Conservation (phyloP, 2,113 vertebrate species). For the Origma solitaria region DNA sequence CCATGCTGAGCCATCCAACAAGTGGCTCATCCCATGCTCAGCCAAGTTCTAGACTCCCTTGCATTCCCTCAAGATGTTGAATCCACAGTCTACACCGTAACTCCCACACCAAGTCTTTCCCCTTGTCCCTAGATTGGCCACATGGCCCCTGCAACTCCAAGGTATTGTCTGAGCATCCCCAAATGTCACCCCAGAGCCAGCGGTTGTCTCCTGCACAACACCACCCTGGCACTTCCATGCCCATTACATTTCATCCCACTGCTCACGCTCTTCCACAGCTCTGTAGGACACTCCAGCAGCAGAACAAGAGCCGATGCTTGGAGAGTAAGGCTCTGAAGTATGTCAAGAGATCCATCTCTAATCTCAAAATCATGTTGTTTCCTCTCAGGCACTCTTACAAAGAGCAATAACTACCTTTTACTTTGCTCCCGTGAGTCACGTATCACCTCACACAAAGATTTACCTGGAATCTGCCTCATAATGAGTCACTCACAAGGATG, state of each 20-base stretch:
- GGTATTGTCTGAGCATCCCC: not conserved
- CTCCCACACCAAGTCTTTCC: not conserved
- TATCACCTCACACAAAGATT: constrained; percentile 12
- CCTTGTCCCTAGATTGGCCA: rapidly evolving
- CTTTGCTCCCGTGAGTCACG: constrained; percentile 23
- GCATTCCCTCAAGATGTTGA: not conserved
- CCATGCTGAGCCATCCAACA: rapidly evolving
- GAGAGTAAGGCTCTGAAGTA: not conserved
- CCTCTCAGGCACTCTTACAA: not conserved
- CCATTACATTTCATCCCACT: not conserved
- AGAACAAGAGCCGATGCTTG: not conserved
- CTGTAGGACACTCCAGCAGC: not conserved
- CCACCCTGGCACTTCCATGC: not conserved
- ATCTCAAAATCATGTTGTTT: not conserved
- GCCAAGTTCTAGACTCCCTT: not conserved
- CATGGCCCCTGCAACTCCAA: rapidly evolving
- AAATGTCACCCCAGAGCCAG: not conserved
- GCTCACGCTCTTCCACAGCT: not conserved
- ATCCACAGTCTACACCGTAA: rapidly evolving
- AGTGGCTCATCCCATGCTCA: not conserved
- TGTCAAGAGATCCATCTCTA: not conserved
- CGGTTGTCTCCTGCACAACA: rapidly evolving
- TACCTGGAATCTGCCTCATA: constrained; percentile 54
- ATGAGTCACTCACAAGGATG: constrained; percentile 33
- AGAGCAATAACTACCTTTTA: not conserved